phyloP scores from a whole-genome alignment of 1,140 invertebrate genomes.

The Archivesica marissinica region DNA sequence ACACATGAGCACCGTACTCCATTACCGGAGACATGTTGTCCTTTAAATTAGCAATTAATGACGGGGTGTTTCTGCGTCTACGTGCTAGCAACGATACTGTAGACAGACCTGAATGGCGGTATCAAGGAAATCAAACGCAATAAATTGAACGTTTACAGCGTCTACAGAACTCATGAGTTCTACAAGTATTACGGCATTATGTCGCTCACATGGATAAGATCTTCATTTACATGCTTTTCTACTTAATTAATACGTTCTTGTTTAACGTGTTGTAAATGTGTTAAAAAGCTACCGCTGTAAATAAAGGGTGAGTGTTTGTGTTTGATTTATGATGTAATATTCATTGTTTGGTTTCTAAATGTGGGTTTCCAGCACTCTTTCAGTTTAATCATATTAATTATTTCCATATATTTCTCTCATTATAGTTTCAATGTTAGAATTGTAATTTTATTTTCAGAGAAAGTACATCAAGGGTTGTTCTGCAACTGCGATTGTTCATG shows the following conservation, averaged over 20 bases:
- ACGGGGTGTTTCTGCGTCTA: neutral
- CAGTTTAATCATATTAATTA: too few relatives aligned
- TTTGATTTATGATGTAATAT: neutral
- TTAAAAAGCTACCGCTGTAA: neutral
- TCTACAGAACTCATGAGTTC: conserved; percentile 9
- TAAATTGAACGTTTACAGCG: conserved; percentile 13
- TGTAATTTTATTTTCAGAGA: too few relatives aligned
- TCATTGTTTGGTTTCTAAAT: conserved; percentile 20
- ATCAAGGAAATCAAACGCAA: conserved; percentile 36
- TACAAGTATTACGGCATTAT: conserved; percentile 14
- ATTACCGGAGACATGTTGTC: conserved; percentile 9
- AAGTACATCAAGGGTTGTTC: too few relatives aligned
- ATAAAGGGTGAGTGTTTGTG: neutral
- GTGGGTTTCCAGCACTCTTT: too few relatives aligned
- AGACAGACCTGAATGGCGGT: neutral
- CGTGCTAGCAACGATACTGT: neutral
- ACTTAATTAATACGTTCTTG: conserved; percentile 25
- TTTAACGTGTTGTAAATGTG: neutral
- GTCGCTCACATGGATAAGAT: neutral
- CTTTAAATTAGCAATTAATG: conserved; percentile 40
- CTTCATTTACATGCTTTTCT: conserved; percentile 38
- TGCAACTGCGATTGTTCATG: too few relatives aligned
- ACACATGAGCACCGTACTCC: neutral
- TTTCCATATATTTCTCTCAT: too few relatives aligned
- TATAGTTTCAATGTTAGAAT: too few relatives aligned